Evolutionary conservation across 92 coral and sea anemone genomes (phyloP).

Genomic region (Siderastrea radians): DNA sequence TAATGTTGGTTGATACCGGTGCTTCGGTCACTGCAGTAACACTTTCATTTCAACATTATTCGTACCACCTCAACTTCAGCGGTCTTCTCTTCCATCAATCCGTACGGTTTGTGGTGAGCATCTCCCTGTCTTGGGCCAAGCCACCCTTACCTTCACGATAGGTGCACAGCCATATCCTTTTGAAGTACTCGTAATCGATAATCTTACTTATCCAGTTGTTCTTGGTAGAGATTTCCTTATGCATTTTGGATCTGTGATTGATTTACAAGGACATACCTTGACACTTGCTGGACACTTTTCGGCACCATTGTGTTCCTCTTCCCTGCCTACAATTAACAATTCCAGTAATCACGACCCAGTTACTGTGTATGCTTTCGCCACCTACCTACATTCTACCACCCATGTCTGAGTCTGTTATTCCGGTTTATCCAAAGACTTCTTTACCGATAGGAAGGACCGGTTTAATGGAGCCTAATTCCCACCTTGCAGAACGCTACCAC

Average conservation of each 20-base stretch:
- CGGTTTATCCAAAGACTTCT: conserved; percentile 8
- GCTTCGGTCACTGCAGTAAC: not conserved
- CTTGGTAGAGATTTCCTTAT: conserved; percentile 64
- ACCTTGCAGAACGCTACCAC: conserved; percentile 16
- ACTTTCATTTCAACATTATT: not conserved
- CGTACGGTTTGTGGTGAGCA: not conserved
- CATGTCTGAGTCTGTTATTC: conserved; percentile 47
- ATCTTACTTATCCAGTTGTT: conserved; percentile 37
- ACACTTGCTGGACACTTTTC: not conserved
- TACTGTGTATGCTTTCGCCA: conserved; percentile 24
- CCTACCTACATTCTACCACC: conserved; percentile 35
- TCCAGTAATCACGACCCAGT: not conserved
- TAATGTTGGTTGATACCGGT: conserved; percentile 2
- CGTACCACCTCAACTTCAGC: not conserved
- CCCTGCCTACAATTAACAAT: not conserved
- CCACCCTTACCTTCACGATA: not conserved
- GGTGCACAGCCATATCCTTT: conserved; percentile 3
- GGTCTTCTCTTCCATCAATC: not conserved
- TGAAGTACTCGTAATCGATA: conserved; percentile 2
- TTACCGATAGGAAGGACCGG: conserved; percentile 12
- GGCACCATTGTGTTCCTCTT: not conserved
- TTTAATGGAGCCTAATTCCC: conserved; percentile 36
- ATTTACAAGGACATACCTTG: conserved; percentile 18
- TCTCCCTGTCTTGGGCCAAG: not conserved
- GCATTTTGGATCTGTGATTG: conserved; percentile 22